These are phyloP conservation scores for Oryzias javanicus DNA, from an alignment of 2,113 vertebrate species.

Conservation along the genomic window DNA sequence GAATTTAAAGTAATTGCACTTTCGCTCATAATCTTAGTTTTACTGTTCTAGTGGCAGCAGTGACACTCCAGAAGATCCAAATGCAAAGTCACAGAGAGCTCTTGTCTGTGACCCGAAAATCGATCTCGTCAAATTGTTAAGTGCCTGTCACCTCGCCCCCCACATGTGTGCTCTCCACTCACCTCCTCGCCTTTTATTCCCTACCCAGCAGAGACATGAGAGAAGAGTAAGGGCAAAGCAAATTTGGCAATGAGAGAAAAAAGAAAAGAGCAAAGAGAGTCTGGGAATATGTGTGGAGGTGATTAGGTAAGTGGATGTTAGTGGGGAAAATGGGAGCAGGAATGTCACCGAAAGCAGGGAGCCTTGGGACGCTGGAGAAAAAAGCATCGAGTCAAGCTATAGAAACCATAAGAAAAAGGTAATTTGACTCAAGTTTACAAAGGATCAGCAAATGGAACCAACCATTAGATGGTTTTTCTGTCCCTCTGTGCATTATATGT, in stretches of 20 bases:
- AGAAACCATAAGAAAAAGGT: slow-evolving; percentile 7
- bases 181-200: too few species aligned
- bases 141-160: neutral
- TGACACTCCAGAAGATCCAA: too few species aligned
- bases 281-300: neutral
- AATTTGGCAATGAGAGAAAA: neutral
- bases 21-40: too few species aligned
- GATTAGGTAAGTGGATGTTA: neutral
- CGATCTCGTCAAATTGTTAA: neutral
- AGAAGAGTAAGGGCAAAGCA: neutral
- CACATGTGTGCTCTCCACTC: too few species aligned
- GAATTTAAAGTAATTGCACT: too few species aligned
- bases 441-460: neutral
- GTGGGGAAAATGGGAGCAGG: neutral
- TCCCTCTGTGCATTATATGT: too few species aligned
- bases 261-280: neutral
- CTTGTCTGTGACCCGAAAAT: neutral
- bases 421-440: slow-evolving; percentile 1
- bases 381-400: neutral
- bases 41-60: too few species aligned
- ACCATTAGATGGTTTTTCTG: too few species aligned
- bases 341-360: neutral
- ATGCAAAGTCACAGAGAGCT: neutral
- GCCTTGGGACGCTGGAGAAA: neutral
- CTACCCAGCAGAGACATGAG: neutral